Evolutionary conservation across 2,888 invertebrate species (phyloP), one percentile per base, ranked within the genome.

Genomic region (Ethmia dodecea): DNA sequence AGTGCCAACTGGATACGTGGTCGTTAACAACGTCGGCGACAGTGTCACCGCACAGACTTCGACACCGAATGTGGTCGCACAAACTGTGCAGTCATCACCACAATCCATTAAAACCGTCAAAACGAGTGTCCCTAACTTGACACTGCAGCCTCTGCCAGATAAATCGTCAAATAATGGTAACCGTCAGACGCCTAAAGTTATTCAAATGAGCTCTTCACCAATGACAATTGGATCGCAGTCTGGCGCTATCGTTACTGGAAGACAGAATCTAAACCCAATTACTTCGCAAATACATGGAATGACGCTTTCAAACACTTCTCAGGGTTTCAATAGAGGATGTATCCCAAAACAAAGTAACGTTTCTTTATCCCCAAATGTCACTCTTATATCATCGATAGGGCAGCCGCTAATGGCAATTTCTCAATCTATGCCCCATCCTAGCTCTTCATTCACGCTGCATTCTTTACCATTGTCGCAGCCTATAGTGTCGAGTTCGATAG

Each of bases 1-100:
- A 64, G 89, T 93, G 33, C 90, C 93, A 3, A 87, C 91, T 5
- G 92, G 91, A 42, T 92, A 91, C 63, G 91, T 92, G 9, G 88
- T 92, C 26, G 88, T 92, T 0, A 92, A 92, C 55, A 90, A 90
- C 55, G 88, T 89, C 2, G 81, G 83, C 11, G 79, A 89, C 37
- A 79, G 83, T 29, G 88, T 87, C 13, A 60, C 74, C 28, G 59
- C 65, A 49, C 56, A 50, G 11, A 6, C 31, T 1, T 78, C 87
- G 4, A 59, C 77, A 28, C 74, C 86, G 12, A 80, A 86, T 43
- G 78, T 86, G 2, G 67, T 76, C 20, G 75, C 79, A 12, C 86
- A 84, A 40, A 64, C 77, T 16, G 62, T 84, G 25, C 80, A 83
- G 48, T 71, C 80, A 9, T 70, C 83, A 3, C 80, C 76, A 30